Evolutionary conservation across 2,113 vertebrate genomes (phyloP).

Genomic region (Zootoca vivipara): DNA sequence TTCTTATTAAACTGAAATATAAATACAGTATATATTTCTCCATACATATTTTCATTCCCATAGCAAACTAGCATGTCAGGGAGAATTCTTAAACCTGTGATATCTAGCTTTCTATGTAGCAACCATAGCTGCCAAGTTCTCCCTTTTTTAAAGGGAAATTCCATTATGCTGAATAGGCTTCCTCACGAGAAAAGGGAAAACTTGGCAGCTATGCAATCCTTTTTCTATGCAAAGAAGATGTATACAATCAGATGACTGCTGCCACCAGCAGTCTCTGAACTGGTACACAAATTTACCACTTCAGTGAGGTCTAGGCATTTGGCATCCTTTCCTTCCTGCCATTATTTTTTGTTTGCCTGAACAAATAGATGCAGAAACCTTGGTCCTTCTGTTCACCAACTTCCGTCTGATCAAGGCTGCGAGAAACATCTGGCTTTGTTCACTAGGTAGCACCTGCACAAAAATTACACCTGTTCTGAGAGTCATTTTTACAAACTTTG

Average conservation of each 20-base stretch:
- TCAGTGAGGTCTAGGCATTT: neutral
- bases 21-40: no score
- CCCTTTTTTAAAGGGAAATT: no score
- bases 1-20: no score
- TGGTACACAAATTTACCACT: neutral
- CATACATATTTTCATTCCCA: no score
- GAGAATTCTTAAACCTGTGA: neutral
- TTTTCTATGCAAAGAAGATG: no score
- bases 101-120: neutral
- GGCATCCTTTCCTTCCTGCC: neutral
- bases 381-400: conserved; percentile 18
- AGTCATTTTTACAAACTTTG: conserved; percentile 68
- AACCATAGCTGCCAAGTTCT: no score
- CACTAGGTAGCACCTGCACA: conserved; percentile 67
- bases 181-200: no score
- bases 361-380: conserved; percentile 37
- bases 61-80: neutral
- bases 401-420: conserved; percentile 24
- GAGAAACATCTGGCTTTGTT: conserved; percentile 72
- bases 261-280: neutral
- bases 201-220: no score
- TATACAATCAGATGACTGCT: neutral
- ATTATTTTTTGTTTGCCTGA: neutral
- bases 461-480: conserved; percentile 62
- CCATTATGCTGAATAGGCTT: no score